Conservation (phyloP, 2,113 vertebrate species). For the Epinephelus cyanopodus region DNA sequence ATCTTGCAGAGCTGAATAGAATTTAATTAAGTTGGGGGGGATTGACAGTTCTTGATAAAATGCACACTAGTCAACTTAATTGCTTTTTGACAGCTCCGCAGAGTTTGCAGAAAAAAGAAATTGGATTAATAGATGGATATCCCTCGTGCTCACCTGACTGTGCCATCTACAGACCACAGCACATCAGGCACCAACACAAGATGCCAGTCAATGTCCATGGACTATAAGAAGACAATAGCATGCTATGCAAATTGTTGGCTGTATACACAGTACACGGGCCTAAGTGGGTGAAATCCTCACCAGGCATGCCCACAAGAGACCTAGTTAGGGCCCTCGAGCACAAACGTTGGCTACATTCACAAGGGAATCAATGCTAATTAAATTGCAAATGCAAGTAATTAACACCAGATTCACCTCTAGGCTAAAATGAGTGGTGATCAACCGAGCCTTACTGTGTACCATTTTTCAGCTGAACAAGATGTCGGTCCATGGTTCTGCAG, state of each 20-base stretch:
- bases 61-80: slow-evolving; percentile 83
- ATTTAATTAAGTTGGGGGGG: slow-evolving; percentile 81
- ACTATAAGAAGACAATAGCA: background rate
- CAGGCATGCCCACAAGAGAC: slow-evolving; percentile 42
- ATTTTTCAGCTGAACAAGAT: slow-evolving; percentile 41
- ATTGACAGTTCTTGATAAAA: slow-evolving; percentile 85
- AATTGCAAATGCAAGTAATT: slow-evolving; percentile 79
- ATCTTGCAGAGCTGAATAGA: slow-evolving; percentile 65
- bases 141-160: slow-evolving; percentile 49
- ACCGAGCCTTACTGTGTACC: slow-evolving; percentile 39
- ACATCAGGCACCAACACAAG: slow-evolving; percentile 9
- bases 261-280: background rate
- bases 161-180: slow-evolving; percentile 42
- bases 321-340: slow-evolving; percentile 56
- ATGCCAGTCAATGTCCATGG: slow-evolving; percentile 44
- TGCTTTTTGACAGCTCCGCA: slow-evolving; percentile 85
- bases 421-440: slow-evolving; percentile 64
- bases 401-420: slow-evolving; percentile 71
- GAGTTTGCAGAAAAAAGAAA: slow-evolving; percentile 81
- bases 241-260: slow-evolving; percentile 5
- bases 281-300: slow-evolving; percentile 39
- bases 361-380: slow-evolving; percentile 81
- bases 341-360: slow-evolving; percentile 59
- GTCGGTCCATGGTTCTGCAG: slow-evolving; percentile 12
- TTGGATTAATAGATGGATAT: slow-evolving; percentile 79